Evolutionary conservation across 1,140 invertebrate genomes (phyloP), one percentile per base, ranked within the genome.

Genomic region (Diabrotica undecimpunctata): DNA sequence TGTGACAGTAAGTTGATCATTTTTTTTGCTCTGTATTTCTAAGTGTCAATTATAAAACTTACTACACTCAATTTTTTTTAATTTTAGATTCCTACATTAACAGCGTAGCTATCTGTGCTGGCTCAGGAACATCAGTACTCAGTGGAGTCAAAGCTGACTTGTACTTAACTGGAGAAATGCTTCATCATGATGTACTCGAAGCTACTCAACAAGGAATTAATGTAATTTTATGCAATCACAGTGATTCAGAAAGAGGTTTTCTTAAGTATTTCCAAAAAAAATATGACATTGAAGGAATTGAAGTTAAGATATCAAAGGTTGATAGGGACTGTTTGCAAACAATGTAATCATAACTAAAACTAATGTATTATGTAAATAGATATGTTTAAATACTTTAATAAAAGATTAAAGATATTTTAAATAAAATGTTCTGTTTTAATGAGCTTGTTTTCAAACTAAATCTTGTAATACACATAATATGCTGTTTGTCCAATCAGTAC

Each of bases 141-240:
- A 86, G 85, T 68, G 85, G 84, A 14, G 80, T 88, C 0, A 63
- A 79, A 36, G 91, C 90, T 8, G 94, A 97, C 81, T 78, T 98
- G 0, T 93, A 90, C 72, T 77, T 98, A 5, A 97, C 95, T 6
- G 87, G 96, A 12, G 96, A 98, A 83, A 97, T 98, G 95, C 85
- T 90, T 5, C 96, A 99, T 81, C 96, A 98, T 76, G 95, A 97
- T 61, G 78, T 98, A 0, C 80, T 98, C n/a, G 92, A 98, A 74
- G 91, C 90, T 0, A 85, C 86, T 13, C 91, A 95, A 72, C 83
- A 81, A 65, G 88, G 89, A 0, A 85, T 83, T 13, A 85, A 86
- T 63, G 95, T 98, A 0, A 91, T 98, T 70, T 79, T 98, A 12
- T 93, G 91, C 67, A 96, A 97, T 77, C 96, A 99, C 80, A 93